phyloP scores from a whole-genome alignment of 2,113 vertebrate species.

The Callithrix jacchus region DNA sequence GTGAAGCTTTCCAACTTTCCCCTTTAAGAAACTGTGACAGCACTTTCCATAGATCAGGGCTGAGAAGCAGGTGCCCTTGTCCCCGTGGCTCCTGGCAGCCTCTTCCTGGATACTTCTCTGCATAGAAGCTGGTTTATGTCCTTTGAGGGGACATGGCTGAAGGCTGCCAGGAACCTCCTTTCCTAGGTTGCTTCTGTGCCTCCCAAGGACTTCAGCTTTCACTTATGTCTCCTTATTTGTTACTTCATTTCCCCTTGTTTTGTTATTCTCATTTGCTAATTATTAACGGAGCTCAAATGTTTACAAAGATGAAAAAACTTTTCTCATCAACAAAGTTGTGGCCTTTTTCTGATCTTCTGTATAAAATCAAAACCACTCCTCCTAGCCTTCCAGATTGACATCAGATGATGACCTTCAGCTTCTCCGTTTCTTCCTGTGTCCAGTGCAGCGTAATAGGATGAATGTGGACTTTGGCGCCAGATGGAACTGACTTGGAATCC shows the following conservation, averaged over 20 bases:
- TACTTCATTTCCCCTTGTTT: background rate
- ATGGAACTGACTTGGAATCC: background rate
- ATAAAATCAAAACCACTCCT: background rate
- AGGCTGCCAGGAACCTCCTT: background rate
- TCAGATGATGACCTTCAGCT: background rate
- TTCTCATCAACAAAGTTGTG: background rate
- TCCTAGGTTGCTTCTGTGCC: background rate
- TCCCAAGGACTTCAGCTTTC: background rate
- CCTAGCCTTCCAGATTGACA: background rate
- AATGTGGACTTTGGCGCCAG: background rate
- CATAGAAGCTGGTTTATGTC: background rate
- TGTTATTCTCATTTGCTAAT: background rate
- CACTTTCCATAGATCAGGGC: background rate
- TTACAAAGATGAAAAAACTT: background rate
- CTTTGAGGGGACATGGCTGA: background rate
- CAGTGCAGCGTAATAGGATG: background rate
- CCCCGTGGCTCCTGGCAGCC: fast-evolving
- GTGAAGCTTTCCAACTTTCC: background rate
- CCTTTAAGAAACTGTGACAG: background rate
- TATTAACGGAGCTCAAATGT: background rate
- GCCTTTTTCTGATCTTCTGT: background rate
- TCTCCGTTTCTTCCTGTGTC: background rate
- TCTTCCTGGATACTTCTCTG: background rate
- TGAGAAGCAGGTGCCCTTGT: background rate
- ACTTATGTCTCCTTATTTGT: background rate